A percentile compares a stretch with the other conserved stretches of the same genome.
These are phyloP conservation scores for Ibidorhyncha struthersii DNA, from an alignment of 2,113 vertebrate genomes.

Conservation along the genomic window DNA sequence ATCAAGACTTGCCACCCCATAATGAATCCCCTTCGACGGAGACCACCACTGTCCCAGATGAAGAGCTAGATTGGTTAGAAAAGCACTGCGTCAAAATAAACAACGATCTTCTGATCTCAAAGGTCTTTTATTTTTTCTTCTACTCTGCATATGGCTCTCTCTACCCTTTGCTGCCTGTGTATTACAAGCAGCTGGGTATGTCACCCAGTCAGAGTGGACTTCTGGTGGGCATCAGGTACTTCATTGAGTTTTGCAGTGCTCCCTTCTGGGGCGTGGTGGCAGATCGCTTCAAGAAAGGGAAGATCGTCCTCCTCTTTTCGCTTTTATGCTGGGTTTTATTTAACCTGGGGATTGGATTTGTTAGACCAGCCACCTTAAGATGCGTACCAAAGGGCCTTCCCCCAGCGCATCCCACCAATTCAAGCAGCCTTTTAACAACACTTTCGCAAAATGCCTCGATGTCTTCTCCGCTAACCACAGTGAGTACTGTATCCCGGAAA, in stretches of 20 bases:
- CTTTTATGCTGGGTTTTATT: slow-evolving; percentile 96
- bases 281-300: slow-evolving; percentile 93
- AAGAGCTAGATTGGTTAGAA: slow-evolving; percentile 87
- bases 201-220: slow-evolving; percentile 91
- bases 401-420: slow-evolving; percentile 70
- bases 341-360: slow-evolving; percentile 93
- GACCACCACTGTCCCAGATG: slow-evolving; percentile 45
- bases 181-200: slow-evolving; percentile 97
- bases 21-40: slow-evolving; percentile 56
- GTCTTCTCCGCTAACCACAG: background rate
- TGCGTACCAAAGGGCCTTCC: slow-evolving; percentile 78
- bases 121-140: slow-evolving; percentile 98
- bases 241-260: slow-evolving; percentile 98
- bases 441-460: background rate
- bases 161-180: slow-evolving; percentile 91
- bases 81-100: slow-evolving; percentile 88
- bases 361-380: slow-evolving; percentile 87
- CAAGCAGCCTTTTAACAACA: slow-evolving; percentile 62
- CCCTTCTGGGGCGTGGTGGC: slow-evolving; percentile 98
- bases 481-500: background rate
- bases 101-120: slow-evolving; percentile 91
- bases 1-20: slow-evolving; percentile 39
- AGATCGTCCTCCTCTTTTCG: slow-evolving; percentile 91
- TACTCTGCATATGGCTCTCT: slow-evolving; percentile 96
- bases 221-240: slow-evolving; percentile 95